These are phyloP conservation scores for Eleginops maclovinus DNA, from an alignment of 2,113 vertebrate species.

Conservation along the genomic window DNA sequence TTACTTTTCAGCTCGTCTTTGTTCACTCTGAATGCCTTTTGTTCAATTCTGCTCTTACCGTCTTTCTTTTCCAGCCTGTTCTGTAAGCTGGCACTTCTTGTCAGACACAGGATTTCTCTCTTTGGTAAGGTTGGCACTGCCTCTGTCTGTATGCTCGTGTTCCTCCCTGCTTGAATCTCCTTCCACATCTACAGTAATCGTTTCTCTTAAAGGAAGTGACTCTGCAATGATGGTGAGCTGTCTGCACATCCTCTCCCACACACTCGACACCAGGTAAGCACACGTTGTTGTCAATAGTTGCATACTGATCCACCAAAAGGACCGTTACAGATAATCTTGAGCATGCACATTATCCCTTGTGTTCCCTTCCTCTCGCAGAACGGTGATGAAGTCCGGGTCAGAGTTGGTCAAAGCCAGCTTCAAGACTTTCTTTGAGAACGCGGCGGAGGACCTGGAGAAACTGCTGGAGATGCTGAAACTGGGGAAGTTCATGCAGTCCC, in stretches of 20 bases:
- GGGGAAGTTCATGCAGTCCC: constrained; percentile 94
- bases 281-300: not conserved
- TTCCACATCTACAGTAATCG: constrained; percentile 14
- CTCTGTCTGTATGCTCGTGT: constrained; percentile 23
- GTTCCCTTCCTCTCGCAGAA: constrained; percentile 77
- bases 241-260: constrained; percentile 93
- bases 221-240: constrained; percentile 97
- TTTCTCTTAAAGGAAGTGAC: constrained; percentile 88
- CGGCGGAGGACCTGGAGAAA: constrained; percentile 94
- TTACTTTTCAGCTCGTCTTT: constrained; percentile 21
- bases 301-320: not conserved
- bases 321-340: not conserved
- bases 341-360: not conserved
- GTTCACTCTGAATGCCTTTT: constrained; percentile 14
- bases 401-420: constrained; percentile 95
- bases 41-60: constrained; percentile 53
- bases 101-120: constrained; percentile 98
- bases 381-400: constrained; percentile 97
- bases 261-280: constrained; percentile 91
- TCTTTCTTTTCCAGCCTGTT: constrained; percentile 89
- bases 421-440: constrained; percentile 94
- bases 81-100: constrained; percentile 98
- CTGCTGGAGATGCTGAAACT: constrained; percentile 96
- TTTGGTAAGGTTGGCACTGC: constrained; percentile 90
- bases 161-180: constrained; percentile 2